Evolutionary conservation across 2,113 vertebrate genomes (phyloP).

Genomic region (Melanotaenia duboulayi): DNA sequence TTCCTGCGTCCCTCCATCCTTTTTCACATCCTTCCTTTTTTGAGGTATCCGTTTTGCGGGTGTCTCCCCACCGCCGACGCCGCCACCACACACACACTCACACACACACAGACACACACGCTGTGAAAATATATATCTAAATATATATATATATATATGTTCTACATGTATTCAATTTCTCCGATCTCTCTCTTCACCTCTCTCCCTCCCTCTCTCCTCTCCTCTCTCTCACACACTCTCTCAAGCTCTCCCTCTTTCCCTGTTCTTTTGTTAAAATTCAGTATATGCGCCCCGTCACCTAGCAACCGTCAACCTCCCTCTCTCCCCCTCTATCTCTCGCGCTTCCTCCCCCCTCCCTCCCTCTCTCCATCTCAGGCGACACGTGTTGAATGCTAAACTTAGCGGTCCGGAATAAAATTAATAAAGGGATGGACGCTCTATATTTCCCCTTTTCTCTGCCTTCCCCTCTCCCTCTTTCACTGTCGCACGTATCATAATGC

Average conservation of each 20-base stretch:
- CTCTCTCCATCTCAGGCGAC: conserved; percentile 85
- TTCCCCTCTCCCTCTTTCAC: conserved; percentile 60
- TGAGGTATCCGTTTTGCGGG: conserved; percentile 84
- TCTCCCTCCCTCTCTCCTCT: conserved; percentile 66
- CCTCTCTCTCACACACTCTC: conserved; percentile 69
- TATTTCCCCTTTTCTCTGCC: conserved; percentile 57
- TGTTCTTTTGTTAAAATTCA: conserved; percentile 90
- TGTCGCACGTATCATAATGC: conserved; percentile 81
- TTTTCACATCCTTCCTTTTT: conserved; percentile 84
- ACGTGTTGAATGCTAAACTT: conserved; percentile 91
- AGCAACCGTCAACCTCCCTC: conserved; percentile 87
- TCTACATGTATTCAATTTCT: conserved; percentile 88
- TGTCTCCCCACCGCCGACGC: conserved; percentile 68
- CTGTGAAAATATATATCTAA: conserved; percentile 79
- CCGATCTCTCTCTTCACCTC: conserved; percentile 75
- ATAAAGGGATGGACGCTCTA: conserved; percentile 80
- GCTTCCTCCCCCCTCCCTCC: conserved; percentile 63
- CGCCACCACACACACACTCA: conserved; percentile 41
- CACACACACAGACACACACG: conserved; percentile 42
- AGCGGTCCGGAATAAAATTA: conserved; percentile 85
- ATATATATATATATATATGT: conserved; percentile 81
- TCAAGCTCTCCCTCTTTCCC: conserved; percentile 80
- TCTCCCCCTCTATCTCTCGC: conserved; percentile 70
- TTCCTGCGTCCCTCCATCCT: conserved; percentile 84
- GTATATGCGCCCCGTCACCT: conserved; percentile 88